Base-by-base conservation (phyloP, 2,888 invertebrate species). In the Apoda limacodes region DNA sequence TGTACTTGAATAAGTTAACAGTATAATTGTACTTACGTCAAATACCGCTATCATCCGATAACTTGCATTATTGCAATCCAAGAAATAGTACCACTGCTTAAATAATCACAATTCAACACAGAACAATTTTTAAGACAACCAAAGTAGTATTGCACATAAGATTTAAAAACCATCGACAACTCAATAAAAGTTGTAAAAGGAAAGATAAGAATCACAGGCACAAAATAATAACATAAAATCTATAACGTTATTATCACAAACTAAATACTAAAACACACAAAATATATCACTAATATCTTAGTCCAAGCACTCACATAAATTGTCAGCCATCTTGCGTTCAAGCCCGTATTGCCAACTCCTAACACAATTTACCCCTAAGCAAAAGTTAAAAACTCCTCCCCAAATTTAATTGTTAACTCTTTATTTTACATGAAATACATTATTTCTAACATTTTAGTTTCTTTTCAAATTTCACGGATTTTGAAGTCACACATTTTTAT, bases 281-380 rank as follows among this genome's bases (percentile, higher is more conserved):
- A 67, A 64, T 66, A 67, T 65, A 74, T 49, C 66, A 74, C 70
- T 75, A 70, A 67, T 57, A 60, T 61, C 67, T 56, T 61, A 68
- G 75, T 75, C 76, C 75, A 74, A 75, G 74, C 74, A 64, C 71
- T 75, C 76, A 69, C 71, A 69, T 69, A 78, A 74, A 75, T 74
- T 68, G 72, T 72, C 70, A 61, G 78, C 78, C 78, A 80, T 80
- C 78, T 80, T 80, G 76, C 68, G 72, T 67, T 75, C 69, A 62
- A 48, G 41, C 46, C 43, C 43, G 56, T 62, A 61, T 65, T 74
- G 48, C 68, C 58, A 65, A n/a, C n/a, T n/a, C n/a, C n/a, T n/a
- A n/a, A n/a, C n/a, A n/a, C n/a, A n/a, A n/a, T n/a, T n/a, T n/a
- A n/a, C n/a, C n/a, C n/a, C n/a, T n/a, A n/a, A n/a, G n/a, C n/a